Percentiles rank a stretch among this genome's conserved stretches.
Evolutionary conservation across 2,797 vertebrate genomes (phyloP).

Genomic region (Gorsachius magnificus): DNA sequence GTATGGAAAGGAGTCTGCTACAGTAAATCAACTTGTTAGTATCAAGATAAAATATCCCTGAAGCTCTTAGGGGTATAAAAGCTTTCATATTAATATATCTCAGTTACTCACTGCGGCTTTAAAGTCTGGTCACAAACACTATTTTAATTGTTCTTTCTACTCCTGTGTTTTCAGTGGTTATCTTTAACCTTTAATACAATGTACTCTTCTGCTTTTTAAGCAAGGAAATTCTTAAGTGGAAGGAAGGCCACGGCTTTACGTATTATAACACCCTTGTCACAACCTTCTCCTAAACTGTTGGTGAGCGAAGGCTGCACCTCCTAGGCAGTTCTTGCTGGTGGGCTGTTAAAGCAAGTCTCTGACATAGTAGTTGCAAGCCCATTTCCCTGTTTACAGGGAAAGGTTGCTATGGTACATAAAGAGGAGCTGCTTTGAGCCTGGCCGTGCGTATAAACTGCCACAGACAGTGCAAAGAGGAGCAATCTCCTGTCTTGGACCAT

Average conservation of each 20-base stretch:
- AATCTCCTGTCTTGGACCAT: background rate
- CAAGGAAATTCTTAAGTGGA: background rate
- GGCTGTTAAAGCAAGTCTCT: background rate
- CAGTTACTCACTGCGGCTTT: background rate
- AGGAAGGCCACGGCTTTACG: background rate
- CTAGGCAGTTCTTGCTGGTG: background rate
- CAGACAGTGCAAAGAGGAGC: background rate
- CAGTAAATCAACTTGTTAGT: background rate
- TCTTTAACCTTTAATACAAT: background rate
- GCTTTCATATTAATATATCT: background rate
- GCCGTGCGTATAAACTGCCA: background rate
- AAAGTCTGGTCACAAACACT: background rate
- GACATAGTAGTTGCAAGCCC: background rate
- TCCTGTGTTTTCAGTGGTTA: background rate
- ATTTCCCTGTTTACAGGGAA: background rate
- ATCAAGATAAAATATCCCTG: background rate
- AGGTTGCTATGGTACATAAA: background rate
- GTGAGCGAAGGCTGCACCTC: background rate
- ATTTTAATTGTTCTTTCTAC: background rate
- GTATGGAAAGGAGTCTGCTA: background rate
- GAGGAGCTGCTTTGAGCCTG: background rate
- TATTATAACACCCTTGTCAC: background rate
- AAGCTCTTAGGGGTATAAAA: background rate
- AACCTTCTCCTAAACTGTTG: background rate
- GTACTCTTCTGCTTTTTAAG: background rate